Conservation (phyloP, 2,113 vertebrate species). For the Cryptotis parvus region DNA sequence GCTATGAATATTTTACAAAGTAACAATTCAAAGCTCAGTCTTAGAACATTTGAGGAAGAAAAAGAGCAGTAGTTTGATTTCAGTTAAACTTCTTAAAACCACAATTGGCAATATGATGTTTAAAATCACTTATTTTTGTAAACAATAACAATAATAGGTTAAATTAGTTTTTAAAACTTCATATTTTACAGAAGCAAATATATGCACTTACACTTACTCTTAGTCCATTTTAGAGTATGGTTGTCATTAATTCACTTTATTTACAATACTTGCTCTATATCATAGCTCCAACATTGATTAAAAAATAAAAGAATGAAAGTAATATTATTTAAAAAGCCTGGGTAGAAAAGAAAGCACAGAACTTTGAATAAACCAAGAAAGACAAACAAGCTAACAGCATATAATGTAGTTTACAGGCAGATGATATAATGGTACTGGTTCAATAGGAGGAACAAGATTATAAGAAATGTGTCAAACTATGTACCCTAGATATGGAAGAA, state of each 20-base stretch:
- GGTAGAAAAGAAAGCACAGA: neutral
- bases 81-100: neutral
- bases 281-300: neutral
- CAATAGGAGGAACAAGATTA: neutral
- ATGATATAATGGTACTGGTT: neutral
- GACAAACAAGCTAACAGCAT: neutral
- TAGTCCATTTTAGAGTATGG: neutral
- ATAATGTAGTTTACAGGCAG: neutral
- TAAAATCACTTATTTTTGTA: constrained; percentile 5
- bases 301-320: neutral
- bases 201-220: neutral
- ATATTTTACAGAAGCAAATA: neutral
- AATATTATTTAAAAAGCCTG: neutral
- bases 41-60: constrained; percentile 78
- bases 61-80: constrained; percentile 67
- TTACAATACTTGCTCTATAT: neutral
- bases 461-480: neutral
- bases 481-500: neutral
- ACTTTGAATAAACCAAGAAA: neutral
- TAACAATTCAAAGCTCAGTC: constrained; percentile 78
- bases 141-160: neutral
- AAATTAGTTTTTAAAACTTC: neutral
- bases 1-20: constrained; percentile 78
- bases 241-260: neutral
- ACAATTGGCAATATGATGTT: neutral